Evolutionary conservation across 2,113 vertebrate genomes (phyloP).

Genomic region (Colius striatus): DNA sequence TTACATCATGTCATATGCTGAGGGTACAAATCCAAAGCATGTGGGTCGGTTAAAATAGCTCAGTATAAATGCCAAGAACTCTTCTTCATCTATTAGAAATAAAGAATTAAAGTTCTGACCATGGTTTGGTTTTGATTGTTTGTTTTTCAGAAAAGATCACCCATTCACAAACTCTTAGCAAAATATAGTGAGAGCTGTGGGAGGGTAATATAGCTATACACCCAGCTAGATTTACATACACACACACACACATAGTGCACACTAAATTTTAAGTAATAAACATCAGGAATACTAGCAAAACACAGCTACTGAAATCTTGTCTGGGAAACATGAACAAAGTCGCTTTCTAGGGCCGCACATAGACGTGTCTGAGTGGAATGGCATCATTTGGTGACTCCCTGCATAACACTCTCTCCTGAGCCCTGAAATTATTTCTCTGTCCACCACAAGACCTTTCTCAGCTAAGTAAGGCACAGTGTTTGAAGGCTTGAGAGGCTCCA

Average conservation of each 20-base stretch:
- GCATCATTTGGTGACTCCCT: neutral
- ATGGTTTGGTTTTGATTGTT: neutral
- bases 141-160: neutral
- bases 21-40: neutral
- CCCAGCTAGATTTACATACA: neutral
- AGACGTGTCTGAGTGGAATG: neutral
- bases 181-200: neutral
- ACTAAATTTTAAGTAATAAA: neutral
- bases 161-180: neutral
- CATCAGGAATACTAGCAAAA: neutral
- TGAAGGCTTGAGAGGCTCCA: neutral
- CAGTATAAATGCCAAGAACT: neutral
- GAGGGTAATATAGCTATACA: neutral
- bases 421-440: neutral
- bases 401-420: neutral
- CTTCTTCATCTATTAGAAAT: neutral
- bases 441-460: neutral
- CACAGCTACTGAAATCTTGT: neutral
- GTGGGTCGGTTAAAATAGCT: neutral
- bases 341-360: too few relatives aligned
- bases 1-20: neutral
- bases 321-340: neutral
- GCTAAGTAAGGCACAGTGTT: neutral
- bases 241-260: accelerated
- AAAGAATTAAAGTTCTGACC: neutral